A percentile compares a stretch with the other conserved stretches of the same genome.
phyloP scores from a whole-genome alignment of 1,140 invertebrate genomes.

The Solenopsis invicta region DNA sequence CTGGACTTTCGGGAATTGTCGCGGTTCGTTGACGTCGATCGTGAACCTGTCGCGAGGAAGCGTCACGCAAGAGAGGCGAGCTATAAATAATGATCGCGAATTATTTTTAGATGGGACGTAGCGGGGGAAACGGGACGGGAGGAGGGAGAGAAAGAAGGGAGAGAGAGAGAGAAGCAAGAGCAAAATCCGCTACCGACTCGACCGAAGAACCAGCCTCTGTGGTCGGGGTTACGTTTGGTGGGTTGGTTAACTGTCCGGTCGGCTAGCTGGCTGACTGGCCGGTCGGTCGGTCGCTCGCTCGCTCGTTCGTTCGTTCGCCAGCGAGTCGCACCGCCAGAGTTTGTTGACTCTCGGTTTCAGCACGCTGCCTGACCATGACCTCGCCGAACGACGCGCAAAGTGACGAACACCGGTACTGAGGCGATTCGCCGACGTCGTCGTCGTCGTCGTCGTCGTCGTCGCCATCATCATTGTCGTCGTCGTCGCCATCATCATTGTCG shows the following conservation, averaged over 20 bases:
- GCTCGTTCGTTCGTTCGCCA: constrained; percentile 54
- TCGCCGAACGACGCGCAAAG: constrained; percentile 84
- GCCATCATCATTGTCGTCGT: constrained; percentile 21
- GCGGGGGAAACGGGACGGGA: neutral
- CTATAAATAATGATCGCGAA: constrained; percentile 77
- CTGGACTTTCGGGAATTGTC: constrained; percentile 27
- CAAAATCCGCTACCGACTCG: constrained; percentile 60
- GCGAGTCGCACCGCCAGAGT: constrained; percentile 79
- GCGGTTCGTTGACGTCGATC: constrained; percentile 19
- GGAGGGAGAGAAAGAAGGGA: neutral
- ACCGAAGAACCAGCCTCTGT: constrained; percentile 63
- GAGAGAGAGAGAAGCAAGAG: neutral
- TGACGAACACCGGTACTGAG: constrained; percentile 76
- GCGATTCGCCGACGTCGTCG: constrained; percentile 69
- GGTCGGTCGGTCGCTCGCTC: constrained; percentile 41
- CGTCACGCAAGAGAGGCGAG: constrained; percentile 46
- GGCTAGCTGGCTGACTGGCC: constrained; percentile 58
- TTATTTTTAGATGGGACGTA: constrained; percentile 73
- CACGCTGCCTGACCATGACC: constrained; percentile 86
- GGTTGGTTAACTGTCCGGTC: constrained; percentile 75
- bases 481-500: neutral
- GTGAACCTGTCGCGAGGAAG: constrained; percentile 63
- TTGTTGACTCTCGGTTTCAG: constrained; percentile 87
- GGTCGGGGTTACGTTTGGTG: constrained; percentile 76
- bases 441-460: constrained; percentile 30